Evolutionary conservation across 2,113 vertebrate genomes (phyloP).

Genomic region (Scomber scombrus): DNA sequence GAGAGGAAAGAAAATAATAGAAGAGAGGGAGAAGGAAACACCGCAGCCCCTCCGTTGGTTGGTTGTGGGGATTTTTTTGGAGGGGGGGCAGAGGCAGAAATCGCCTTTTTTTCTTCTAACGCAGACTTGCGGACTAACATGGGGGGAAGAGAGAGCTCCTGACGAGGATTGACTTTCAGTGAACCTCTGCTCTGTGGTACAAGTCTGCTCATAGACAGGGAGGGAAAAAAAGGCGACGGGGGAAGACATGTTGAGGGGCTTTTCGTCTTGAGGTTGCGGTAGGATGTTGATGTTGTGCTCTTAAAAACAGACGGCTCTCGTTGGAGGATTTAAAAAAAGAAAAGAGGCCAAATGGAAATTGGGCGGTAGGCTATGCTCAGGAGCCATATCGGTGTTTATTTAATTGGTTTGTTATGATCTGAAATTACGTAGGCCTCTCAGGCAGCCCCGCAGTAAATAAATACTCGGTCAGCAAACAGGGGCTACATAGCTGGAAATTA

Average conservation of each 20-base stretch:
- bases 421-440: constrained; percentile 67
- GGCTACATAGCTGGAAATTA: constrained; percentile 47
- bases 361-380: constrained; percentile 53
- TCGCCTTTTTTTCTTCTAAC: constrained; percentile 39
- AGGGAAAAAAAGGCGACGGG: constrained; percentile 70
- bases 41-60: constrained; percentile 69
- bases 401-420: constrained; percentile 72
- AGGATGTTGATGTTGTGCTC: constrained; percentile 72
- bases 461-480: constrained; percentile 58
- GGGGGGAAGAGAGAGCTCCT: constrained; percentile 76
- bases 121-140: constrained; percentile 77
- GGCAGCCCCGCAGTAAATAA: constrained; percentile 68
- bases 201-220: constrained; percentile 63
- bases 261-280: constrained; percentile 77
- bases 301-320: constrained; percentile 48
- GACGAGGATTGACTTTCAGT: constrained; percentile 76
- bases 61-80: constrained; percentile 17
- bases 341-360: constrained; percentile 50
- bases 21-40: constrained; percentile 73
- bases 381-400: constrained; percentile 63
- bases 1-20: constrained; percentile 72
- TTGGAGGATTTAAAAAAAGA: neutral
- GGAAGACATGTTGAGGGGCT: constrained; percentile 79
- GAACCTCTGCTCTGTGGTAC: constrained; percentile 70
- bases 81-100: neutral